Evolutionary conservation across 2,888 invertebrate genomes (phyloP).

Genomic region (Sphinx pinastri): DNA sequence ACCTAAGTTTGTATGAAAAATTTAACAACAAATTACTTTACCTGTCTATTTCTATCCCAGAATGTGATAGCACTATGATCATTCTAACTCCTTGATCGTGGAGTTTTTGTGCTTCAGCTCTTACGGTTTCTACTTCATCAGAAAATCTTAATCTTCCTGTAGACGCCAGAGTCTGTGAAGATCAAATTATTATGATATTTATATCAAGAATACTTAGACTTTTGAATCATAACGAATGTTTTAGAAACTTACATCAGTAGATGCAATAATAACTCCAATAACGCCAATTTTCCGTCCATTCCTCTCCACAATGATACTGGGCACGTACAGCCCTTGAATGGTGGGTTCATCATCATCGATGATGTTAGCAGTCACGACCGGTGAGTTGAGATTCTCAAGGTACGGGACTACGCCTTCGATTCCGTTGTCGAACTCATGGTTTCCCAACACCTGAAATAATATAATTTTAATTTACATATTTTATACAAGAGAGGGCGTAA

Average conservation of each 20-base stretch:
- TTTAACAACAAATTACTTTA: slow-evolving; percentile 38
- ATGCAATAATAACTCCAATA: slow-evolving; percentile 86
- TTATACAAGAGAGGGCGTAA: no score
- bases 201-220: not conserved
- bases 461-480: not conserved
- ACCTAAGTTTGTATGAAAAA: no score
- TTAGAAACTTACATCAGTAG: slow-evolving; percentile 62
- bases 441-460: slow-evolving; percentile 88
- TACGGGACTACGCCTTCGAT: slow-evolving; percentile 89
- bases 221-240: no score
- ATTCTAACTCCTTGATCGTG: slow-evolving; percentile 87
- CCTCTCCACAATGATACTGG: slow-evolving; percentile 86
- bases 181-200: not conserved
- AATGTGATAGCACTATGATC: slow-evolving; percentile 92
- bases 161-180: slow-evolving; percentile 83
- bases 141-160: slow-evolving; percentile 87
- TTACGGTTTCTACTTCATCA: slow-evolving; percentile 87
- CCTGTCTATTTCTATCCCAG: slow-evolving; percentile 88
- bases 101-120: slow-evolving; percentile 86
- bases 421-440: slow-evolving; percentile 94
- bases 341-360: slow-evolving; percentile 87
- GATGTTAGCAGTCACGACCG: slow-evolving; percentile 90
- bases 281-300: slow-evolving; percentile 89
- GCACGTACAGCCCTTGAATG: slow-evolving; percentile 86
- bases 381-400: slow-evolving; percentile 84